Conservation (phyloP, 2,888 invertebrate species). For the Drosophila melanocephala region DNA sequence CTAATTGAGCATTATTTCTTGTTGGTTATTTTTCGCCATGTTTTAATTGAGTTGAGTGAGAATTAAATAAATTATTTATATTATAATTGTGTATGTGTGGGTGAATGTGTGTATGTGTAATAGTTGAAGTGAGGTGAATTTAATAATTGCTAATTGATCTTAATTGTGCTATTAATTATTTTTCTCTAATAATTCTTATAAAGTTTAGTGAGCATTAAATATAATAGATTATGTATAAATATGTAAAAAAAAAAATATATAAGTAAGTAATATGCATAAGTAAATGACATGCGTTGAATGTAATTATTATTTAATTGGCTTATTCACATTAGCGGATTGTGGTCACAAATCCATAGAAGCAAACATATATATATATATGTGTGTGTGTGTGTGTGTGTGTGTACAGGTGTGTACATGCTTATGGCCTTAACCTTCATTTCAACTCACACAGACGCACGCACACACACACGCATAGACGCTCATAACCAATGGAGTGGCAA, state of each 20-base stretch:
- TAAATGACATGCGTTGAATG: neutral
- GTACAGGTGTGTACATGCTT: slow-evolving; percentile 7
- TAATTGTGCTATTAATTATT: neutral
- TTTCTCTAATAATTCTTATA: neutral
- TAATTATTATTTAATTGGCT: slow-evolving; percentile 20
- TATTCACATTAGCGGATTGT: slow-evolving; percentile 32
- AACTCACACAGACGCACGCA: slow-evolving; percentile 11
- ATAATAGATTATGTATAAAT: neutral
- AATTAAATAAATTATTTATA: neutral
- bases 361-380: neutral
- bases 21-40: neutral
- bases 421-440: slow-evolving; percentile 60
- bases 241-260: neutral
- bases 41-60: neutral
- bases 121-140: neutral
- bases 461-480: slow-evolving; percentile 23
- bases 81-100: neutral
- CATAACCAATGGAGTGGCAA: slow-evolving; percentile 77
- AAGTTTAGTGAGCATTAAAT: neutral
- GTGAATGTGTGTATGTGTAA: neutral
- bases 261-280: neutral
- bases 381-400: slow-evolving; percentile 3
- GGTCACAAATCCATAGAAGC: slow-evolving; percentile 18
- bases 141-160: neutral
- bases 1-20: neutral